Evolutionary conservation across 2,888 invertebrate genomes (phyloP).

Genomic region (Lithophane semibrunnea): DNA sequence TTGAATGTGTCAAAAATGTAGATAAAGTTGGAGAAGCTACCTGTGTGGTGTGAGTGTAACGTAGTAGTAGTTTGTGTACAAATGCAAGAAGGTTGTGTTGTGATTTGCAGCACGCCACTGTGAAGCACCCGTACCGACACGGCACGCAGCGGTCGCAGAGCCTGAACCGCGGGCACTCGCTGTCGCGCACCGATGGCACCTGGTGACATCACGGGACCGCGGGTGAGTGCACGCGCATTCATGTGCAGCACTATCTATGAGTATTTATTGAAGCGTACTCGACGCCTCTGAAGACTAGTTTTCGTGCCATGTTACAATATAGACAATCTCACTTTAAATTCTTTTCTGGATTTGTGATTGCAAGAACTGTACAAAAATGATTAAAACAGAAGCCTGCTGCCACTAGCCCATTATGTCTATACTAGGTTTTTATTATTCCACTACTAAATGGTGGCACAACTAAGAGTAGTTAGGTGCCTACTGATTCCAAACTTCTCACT

Average conservation of each 20-base stretch:
- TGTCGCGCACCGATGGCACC: slow-evolving; percentile 93
- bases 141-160: slow-evolving; percentile 93
- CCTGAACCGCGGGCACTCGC: slow-evolving; percentile 93
- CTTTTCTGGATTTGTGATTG: neutral
- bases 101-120: slow-evolving; percentile 91
- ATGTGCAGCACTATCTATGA: slow-evolving; percentile 36
- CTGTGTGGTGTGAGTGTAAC: slow-evolving; percentile 20
- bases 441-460: neutral
- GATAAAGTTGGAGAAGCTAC: slow-evolving; percentile 7
- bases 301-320: neutral
- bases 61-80: slow-evolving; percentile 34
- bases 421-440: neutral
- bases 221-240: slow-evolving; percentile 80
- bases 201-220: slow-evolving; percentile 95
- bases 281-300: slow-evolving; percentile 14
- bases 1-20: neutral
- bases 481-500: neutral
- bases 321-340: neutral
- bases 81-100: slow-evolving; percentile 50
- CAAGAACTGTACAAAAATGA: neutral
- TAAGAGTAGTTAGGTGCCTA: neutral
- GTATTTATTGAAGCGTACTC: slow-evolving; percentile 30
- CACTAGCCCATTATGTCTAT: neutral
- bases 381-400: neutral
- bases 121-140: slow-evolving; percentile 91